These are phyloP conservation scores for Aromia moschata DNA, from an alignment of 2,888 invertebrate genomes.

Conservation along the genomic window DNA sequence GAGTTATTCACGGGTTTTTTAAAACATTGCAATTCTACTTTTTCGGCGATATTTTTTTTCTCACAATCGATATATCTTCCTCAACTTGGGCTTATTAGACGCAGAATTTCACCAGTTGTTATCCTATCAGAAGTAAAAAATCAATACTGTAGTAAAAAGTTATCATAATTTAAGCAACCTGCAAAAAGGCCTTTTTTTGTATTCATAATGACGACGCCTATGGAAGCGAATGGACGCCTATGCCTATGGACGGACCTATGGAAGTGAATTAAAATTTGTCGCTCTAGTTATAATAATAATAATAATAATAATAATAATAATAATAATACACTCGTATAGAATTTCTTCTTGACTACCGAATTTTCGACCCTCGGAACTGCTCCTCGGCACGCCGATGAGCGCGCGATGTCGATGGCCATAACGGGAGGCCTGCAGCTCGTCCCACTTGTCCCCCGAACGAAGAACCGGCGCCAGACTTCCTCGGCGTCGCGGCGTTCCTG, in stretches of 20 bases:
- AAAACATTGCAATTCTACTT: too few relatives aligned
- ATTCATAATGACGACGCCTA: background rate
- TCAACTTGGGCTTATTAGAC: too few relatives aligned
- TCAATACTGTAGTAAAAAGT: too few relatives aligned
- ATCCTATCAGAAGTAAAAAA: too few relatives aligned
- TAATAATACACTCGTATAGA: too few relatives aligned
- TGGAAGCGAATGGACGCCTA: background rate
- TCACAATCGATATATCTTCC: too few relatives aligned
- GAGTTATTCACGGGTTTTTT: too few relatives aligned
- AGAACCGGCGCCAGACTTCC: conserved; percentile 44
- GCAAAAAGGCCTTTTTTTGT: background rate
- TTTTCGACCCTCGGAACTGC: background rate
- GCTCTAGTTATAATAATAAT: background rate
- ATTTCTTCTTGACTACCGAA: too few relatives aligned
- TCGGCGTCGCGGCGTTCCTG: conserved; percentile 36
- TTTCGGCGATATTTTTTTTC: too few relatives aligned
- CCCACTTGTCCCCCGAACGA: background rate
- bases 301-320: background rate
- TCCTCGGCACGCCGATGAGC: conserved; percentile 6
- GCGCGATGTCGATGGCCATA: conserved; percentile 17
- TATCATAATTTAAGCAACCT: too few relatives aligned
- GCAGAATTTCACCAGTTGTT: too few relatives aligned
- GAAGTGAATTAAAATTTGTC: background rate
- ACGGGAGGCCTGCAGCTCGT: background rate
- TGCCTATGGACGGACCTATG: background rate